phyloP scores from a whole-genome alignment of 2,888 invertebrate species.

The Agrilus biguttatus region DNA sequence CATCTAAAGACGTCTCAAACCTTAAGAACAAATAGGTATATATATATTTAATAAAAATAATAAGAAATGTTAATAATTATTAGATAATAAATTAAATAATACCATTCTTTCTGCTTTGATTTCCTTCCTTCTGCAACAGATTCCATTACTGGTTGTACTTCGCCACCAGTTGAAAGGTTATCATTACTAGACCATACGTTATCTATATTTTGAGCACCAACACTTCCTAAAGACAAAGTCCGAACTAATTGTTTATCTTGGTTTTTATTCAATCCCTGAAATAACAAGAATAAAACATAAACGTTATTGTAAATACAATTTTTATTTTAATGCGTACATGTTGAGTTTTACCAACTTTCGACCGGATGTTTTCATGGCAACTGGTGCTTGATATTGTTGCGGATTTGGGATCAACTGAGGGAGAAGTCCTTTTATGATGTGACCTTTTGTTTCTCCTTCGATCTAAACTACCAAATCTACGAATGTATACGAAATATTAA shows the following conservation, averaged over 20 bases:
- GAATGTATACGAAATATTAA: conserved; percentile 6
- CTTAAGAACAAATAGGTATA: conserved; percentile 5
- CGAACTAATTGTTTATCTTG: conserved; percentile 32
- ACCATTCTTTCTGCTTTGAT: conserved; percentile 32
- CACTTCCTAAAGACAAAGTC: conserved; percentile 45
- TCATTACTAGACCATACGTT: conserved; percentile 30
- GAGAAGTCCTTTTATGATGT: conserved; percentile 24
- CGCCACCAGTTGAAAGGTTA: conserved; percentile 30
- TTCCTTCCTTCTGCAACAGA: conserved; percentile 19
- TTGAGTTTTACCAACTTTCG: conserved; percentile 20
- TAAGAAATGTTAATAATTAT: conserved; percentile 1
- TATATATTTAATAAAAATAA: conserved; percentile 5
- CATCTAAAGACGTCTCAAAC: conserved; percentile 30
- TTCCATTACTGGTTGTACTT: conserved; percentile 24
- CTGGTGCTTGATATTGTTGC: conserved; percentile 22
- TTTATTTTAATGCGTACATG: conserved; percentile 13
- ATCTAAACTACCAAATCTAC: conserved; percentile 45
- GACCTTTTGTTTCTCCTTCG: conserved; percentile 35
- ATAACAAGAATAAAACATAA: background rate
- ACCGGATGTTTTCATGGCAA: conserved; percentile 20
- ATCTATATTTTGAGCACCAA: conserved; percentile 32
- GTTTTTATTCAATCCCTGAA: conserved; percentile 18
- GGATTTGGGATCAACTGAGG: conserved; percentile 25
- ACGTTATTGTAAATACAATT: background rate
- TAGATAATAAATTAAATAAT: conserved; percentile 4